phyloP scores from a whole-genome alignment of 2,113 vertebrate genomes.

The Nothocercus julius region DNA sequence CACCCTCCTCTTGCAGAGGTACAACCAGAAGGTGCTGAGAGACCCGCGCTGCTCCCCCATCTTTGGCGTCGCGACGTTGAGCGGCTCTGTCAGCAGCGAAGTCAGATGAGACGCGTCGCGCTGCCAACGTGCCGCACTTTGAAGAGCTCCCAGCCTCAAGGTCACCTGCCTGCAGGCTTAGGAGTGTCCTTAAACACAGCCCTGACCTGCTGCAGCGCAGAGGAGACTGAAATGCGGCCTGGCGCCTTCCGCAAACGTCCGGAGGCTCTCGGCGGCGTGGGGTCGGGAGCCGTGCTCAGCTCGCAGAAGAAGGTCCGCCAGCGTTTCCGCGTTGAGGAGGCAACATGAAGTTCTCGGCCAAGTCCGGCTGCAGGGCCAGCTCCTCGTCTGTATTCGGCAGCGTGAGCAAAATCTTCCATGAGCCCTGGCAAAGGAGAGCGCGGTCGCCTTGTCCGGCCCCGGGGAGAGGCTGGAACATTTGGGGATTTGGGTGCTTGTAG shows the following conservation, averaged over 20 bases:
- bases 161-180: background rate
- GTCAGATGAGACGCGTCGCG: no score
- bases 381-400: background rate
- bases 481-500: accelerated
- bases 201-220: background rate
- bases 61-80: no score
- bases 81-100: no score
- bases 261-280: accelerated
- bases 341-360: background rate
- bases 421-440: background rate
- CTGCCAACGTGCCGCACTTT: background rate
- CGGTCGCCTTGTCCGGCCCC: accelerated
- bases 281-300: accelerated
- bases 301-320: background rate
- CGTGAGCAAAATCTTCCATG: background rate
- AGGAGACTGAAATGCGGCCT: background rate
- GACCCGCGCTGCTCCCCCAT: accelerated
- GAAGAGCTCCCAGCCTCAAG: background rate
- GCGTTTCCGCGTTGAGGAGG: background rate
- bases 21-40: background rate
- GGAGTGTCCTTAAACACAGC: background rate
- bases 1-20: accelerated
- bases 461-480: background rate
- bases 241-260: accelerated
- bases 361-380: background rate